Conservation (phyloP, 1,140 invertebrate genomes). For the Planococcus citri region DNA sequence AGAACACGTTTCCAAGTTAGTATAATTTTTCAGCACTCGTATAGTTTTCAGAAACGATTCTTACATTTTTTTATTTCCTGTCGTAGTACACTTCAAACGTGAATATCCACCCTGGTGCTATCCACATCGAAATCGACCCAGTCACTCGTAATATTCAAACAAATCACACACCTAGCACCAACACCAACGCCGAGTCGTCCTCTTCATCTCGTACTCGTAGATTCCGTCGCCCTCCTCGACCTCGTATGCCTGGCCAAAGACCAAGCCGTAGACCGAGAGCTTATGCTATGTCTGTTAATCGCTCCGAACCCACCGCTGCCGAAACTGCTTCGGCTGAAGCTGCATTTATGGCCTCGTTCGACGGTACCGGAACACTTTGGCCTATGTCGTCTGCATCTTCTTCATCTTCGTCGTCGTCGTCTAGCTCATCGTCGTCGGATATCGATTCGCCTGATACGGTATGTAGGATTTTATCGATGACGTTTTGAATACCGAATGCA, state of each 20-base stretch:
- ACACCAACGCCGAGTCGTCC: neutral
- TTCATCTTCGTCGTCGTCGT: neutral
- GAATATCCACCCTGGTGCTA: neutral
- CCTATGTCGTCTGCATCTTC: neutral
- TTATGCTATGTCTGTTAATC: neutral
- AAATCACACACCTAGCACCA: neutral
- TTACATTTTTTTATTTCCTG: neutral
- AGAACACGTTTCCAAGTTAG: neutral
- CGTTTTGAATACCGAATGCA: too few relatives aligned
- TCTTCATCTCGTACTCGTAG: neutral
- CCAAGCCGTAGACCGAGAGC: neutral
- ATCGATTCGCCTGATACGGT: neutral
- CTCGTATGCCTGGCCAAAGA: too few relatives aligned
- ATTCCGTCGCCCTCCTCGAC: neutral
- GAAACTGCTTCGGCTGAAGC: neutral
- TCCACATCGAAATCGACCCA: constrained; percentile 5
- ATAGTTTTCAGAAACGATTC: neutral
- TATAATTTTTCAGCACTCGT: neutral
- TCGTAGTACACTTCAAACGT: neutral
- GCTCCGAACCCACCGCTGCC: neutral
- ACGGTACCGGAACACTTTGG: neutral
- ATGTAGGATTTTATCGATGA: neutral
- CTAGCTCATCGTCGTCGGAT: neutral
- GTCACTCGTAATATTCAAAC: neutral
- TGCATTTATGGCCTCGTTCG: neutral